Evolutionary conservation across 2,797 vertebrate species (phyloP).

Genomic region (Monodelphis domestica): DNA sequence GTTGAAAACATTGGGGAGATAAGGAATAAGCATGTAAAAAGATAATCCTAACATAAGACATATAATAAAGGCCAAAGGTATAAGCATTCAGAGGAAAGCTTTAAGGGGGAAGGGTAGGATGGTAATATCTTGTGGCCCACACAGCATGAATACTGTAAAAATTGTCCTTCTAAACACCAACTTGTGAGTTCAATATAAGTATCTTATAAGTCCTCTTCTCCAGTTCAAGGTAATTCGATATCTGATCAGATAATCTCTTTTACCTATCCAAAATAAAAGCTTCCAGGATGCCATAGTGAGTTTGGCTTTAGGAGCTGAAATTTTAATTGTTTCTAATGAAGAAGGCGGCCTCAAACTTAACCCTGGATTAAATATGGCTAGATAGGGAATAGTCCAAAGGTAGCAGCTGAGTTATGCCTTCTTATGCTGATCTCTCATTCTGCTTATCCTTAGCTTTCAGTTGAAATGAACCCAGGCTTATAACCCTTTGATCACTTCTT

Average conservation of each 20-base stretch:
- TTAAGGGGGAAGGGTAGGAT: background rate
- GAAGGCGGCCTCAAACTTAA: conserved; percentile 34
- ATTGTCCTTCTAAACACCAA: background rate
- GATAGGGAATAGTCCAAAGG: conserved; percentile 32
- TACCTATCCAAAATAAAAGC: conserved; percentile 45
- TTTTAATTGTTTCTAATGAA: conserved; percentile 51
- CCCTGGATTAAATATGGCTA: conserved; percentile 18
- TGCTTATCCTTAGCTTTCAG: background rate
- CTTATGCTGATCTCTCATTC: conserved; percentile 45
- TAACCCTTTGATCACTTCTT: background rate
- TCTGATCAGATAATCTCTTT: conserved; percentile 50
- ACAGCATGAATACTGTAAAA: fast-evolving
- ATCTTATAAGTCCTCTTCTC: conserved; percentile 60
- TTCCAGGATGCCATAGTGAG: conserved; percentile 49
- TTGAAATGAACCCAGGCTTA: background rate
- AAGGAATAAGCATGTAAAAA: fast-evolving
- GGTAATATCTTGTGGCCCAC: background rate
- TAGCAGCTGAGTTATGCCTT: conserved; percentile 26
- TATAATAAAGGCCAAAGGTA: fast-evolving
- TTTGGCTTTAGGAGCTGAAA: conserved; percentile 63
- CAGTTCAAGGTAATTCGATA: conserved; percentile 54
- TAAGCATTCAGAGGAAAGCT: background rate
- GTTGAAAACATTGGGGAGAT: background rate
- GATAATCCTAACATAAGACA: background rate
- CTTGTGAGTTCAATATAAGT: conserved; percentile 18